phyloP scores from a whole-genome alignment of 1,140 invertebrate species.

The Dreissena polymorpha region DNA sequence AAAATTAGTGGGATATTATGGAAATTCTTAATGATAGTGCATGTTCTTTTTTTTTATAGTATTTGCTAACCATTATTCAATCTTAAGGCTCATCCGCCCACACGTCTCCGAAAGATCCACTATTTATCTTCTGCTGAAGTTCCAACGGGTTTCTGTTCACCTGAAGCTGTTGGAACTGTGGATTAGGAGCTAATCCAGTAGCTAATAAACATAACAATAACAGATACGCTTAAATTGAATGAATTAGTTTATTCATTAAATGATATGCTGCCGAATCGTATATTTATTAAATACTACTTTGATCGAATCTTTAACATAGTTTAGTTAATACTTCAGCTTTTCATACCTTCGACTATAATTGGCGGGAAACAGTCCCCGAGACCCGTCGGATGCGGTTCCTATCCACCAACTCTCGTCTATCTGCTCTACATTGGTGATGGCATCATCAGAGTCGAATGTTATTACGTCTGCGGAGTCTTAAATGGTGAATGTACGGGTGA shows the following conservation, averaged over 20 bases:
- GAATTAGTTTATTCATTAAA: no score
- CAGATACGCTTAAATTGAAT: no score
- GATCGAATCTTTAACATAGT: no score
- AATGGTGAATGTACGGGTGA: constrained; percentile 52
- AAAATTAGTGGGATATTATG: no score
- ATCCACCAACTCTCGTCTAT: constrained; percentile 99
- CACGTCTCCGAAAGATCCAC: constrained; percentile 98
- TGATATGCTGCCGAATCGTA: no score
- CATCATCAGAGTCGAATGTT: constrained; percentile 96
- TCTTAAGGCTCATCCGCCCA: constrained; percentile 87
- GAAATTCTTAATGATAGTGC: neutral
- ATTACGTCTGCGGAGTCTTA: constrained; percentile 97
- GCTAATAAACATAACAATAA: no score
- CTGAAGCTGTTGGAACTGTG: constrained; percentile 98
- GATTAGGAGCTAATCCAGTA: constrained; percentile 84
- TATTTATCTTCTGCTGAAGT: constrained; percentile 90
- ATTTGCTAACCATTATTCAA: neutral
- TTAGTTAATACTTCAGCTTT: no score
- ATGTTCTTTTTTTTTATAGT: constrained; percentile 86
- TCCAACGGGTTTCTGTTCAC: constrained; percentile 83
- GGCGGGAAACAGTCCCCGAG: constrained; percentile 93
- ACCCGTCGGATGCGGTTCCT: constrained; percentile 92
- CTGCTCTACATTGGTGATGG: constrained; percentile 95
- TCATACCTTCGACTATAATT: constrained; percentile 85
- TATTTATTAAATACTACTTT: no score